Conservation (phyloP, 2,888 invertebrate genomes). For the Folsomia manolachei region DNA sequence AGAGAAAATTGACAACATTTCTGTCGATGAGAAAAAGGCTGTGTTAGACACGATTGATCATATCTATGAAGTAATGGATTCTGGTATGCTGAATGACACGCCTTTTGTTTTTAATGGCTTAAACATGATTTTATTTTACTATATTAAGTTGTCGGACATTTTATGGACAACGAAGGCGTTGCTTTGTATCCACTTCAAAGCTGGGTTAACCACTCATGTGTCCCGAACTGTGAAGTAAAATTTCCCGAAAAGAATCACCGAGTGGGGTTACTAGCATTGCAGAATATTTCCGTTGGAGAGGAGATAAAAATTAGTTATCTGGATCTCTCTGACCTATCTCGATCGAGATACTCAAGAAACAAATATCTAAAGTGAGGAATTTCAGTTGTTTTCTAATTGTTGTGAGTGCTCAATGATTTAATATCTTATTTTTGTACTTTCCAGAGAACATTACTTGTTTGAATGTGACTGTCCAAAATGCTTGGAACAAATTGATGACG, state of each 20-base stretch:
- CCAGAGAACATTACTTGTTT: conserved; percentile 77
- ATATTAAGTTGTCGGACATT: conserved; percentile 64
- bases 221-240: conserved; percentile 79
- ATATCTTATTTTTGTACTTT: conserved; percentile 50
- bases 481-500: conserved; percentile 66
- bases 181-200: conserved; percentile 84
- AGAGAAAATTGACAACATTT: conserved; percentile 65
- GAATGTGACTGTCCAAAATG: conserved; percentile 80
- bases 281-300: conserved; percentile 72
- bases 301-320: conserved; percentile 90
- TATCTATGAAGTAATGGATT: conserved; percentile 77
- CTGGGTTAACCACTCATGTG: conserved; percentile 81
- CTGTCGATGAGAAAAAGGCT: conserved; percentile 65
- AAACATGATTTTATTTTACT: no score
- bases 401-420: no score
- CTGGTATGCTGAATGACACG: no score
- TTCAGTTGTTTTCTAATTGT: no score
- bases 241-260: conserved; percentile 80
- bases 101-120: no score
- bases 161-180: conserved; percentile 88
- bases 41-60: conserved; percentile 75
- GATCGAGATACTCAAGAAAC: conserved; percentile 82
- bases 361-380: conserved; percentile 64
- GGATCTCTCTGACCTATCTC: conserved; percentile 74
- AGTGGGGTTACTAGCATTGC: conserved; percentile 68